Evolutionary conservation across 1,140 invertebrate genomes (phyloP).

Genomic region (Sesamia nonagrioides): DNA sequence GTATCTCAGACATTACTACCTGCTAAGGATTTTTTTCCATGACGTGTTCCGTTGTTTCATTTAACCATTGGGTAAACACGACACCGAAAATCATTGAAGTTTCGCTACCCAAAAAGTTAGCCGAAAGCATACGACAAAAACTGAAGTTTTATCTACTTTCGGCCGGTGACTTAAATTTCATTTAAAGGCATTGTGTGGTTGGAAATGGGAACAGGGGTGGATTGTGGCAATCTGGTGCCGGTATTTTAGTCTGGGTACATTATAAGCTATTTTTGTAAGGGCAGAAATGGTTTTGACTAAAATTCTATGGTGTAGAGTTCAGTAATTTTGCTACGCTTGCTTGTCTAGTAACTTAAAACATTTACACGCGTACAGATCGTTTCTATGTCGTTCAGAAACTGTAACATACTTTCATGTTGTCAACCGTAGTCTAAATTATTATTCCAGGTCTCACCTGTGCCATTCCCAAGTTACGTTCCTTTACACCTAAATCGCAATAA

Average conservation of each 20-base stretch:
- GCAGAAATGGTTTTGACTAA: conserved; percentile 8
- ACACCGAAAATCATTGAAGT: conserved; percentile 51
- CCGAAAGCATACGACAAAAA: conserved; percentile 45
- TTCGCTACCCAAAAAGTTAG: conserved; percentile 45
- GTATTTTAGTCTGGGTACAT: conserved; percentile 4
- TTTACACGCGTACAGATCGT: neutral
- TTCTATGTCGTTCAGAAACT: neutral
- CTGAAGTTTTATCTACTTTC: conserved; percentile 51
- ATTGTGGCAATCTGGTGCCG: conserved; percentile 13
- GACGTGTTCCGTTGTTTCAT: conserved; percentile 30
- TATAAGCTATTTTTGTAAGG: conserved; percentile 14
- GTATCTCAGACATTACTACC: conserved; percentile 44
- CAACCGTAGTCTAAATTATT: neutral
- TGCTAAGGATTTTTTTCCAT: conserved; percentile 43
- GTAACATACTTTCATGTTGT: neutral
- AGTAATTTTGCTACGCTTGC: neutral
- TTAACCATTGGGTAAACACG: conserved; percentile 42
- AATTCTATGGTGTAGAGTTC: neutral
- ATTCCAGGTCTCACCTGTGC: neutral
- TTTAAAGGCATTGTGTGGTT: conserved; percentile 45
- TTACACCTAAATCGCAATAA: neutral
- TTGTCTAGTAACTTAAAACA: neutral
- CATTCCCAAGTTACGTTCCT: too few species aligned
- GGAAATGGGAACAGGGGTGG: neutral
- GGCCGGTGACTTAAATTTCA: conserved; percentile 53